phyloP scores from a whole-genome alignment of 2,888 invertebrate genomes.

The Galeruca laticollis region DNA sequence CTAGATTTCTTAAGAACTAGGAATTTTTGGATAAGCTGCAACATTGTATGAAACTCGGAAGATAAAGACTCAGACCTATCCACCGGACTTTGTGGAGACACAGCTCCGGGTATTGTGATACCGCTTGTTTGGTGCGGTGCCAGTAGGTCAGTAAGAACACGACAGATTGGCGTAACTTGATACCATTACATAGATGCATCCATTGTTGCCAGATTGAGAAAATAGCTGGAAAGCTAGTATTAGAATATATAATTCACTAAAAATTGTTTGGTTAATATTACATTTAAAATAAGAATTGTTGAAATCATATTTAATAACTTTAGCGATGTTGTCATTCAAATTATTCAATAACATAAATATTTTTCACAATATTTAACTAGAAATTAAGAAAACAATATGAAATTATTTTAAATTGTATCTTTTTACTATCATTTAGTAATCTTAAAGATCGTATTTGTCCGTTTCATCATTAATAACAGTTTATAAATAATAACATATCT shows the following conservation, averaged over 20 bases:
- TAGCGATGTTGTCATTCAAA: no score
- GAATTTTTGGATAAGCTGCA: not conserved
- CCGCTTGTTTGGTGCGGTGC: constrained; percentile 17
- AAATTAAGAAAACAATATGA: no score
- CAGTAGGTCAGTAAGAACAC: constrained; percentile 54
- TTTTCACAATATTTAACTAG: no score
- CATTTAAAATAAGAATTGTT: no score
- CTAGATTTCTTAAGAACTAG: not conserved
- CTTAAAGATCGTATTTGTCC: no score
- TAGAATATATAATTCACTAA: not conserved
- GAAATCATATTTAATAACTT: no score
- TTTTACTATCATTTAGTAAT: no score
- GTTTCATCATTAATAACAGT: no score
- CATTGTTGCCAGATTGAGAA: not conserved
- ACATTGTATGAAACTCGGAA: not conserved
- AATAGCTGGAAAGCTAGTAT: not conserved
- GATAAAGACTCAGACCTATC: not conserved
- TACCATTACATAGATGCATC: not conserved
- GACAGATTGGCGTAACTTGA: constrained; percentile 42
- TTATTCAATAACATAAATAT: no score
- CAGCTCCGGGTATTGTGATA: constrained; percentile 5
- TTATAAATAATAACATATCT: no score
- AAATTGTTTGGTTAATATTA: no score
- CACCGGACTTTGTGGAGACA: constrained; percentile 1
- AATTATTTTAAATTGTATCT: no score